Conservation (phyloP, 2,888 invertebrate genomes). For the Galeopsomyia nigrocyanea region DNA sequence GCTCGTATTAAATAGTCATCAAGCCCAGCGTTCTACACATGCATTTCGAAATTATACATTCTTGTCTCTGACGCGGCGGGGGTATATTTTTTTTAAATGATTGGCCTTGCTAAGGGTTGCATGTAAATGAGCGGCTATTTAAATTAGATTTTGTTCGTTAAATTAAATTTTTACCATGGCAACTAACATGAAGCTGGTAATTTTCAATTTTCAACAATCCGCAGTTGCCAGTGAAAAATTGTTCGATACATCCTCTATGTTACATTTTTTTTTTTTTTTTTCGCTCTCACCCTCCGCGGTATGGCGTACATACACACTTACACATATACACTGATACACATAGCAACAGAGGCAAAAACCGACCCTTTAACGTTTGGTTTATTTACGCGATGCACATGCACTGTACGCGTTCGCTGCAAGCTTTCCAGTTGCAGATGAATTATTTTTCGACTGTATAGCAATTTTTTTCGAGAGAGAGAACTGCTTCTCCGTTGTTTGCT, state of each 20-base stretch:
- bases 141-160: no score
- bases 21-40: no score
- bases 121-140: no score
- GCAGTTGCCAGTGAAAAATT: neutral
- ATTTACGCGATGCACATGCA: slow-evolving; percentile 23
- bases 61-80: neutral
- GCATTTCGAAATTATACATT: no score
- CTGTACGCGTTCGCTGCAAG: neutral
- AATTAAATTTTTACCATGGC: no score
- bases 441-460: neutral
- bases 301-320: neutral
- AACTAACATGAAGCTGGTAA: no score
- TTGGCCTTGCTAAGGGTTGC: no score
- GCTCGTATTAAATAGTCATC: no score
- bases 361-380: slow-evolving; percentile 38
- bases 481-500: no score
- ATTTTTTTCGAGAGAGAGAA: neutral
- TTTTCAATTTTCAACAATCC: neutral
- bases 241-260: neutral
- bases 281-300: neutral
- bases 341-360: neutral
- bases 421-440: slow-evolving; percentile 3
- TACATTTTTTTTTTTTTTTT: neutral
- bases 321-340: neutral
- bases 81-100: slow-evolving; percentile 1